phyloP scores from a whole-genome alignment of 2,797 vertebrate species.

The Neosilurus hyrtlii region DNA sequence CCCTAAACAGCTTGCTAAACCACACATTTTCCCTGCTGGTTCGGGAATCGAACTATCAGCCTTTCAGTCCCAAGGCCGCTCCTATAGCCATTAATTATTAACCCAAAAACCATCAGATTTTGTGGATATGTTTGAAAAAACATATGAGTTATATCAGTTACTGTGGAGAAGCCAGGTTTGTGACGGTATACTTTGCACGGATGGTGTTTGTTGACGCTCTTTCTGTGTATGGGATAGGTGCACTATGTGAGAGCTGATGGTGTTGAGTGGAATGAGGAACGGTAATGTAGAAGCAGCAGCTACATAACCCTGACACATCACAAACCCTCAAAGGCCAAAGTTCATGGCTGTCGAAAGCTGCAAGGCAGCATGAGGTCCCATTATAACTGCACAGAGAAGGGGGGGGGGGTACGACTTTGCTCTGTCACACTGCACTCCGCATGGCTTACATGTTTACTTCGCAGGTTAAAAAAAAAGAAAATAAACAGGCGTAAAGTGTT shows the following conservation, averaged over 20 bases:
- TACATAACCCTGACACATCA: slow-evolving; percentile 68
- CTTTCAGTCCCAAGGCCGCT: no score
- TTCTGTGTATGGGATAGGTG: slow-evolving; percentile 24
- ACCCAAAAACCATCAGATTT: neutral
- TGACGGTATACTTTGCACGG: neutral
- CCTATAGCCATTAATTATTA: no score
- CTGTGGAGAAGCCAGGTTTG: neutral
- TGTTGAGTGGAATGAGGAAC: slow-evolving; percentile 52
- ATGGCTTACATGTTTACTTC: neutral
- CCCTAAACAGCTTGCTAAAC: no score
- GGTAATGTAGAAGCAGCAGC: slow-evolving; percentile 67
- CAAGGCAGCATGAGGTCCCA: slow-evolving; percentile 28
- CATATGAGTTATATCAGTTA: neutral
- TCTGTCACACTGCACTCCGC: neutral
- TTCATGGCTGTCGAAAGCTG: slow-evolving; percentile 57
- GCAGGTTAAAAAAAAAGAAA: neutral
- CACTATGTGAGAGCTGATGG: slow-evolving; percentile 55
- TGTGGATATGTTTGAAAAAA: neutral
- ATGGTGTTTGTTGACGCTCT: neutral
- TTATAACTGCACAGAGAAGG: neutral
- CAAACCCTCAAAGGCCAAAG: slow-evolving; percentile 64
- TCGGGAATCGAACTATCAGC: no score
- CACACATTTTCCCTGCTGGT: no score
- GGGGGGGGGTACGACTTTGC: neutral
- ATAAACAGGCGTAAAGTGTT: neutral